Evolutionary conservation across 1,140 invertebrate genomes (phyloP).

Genomic region (Stegodyphus dumicola): DNA sequence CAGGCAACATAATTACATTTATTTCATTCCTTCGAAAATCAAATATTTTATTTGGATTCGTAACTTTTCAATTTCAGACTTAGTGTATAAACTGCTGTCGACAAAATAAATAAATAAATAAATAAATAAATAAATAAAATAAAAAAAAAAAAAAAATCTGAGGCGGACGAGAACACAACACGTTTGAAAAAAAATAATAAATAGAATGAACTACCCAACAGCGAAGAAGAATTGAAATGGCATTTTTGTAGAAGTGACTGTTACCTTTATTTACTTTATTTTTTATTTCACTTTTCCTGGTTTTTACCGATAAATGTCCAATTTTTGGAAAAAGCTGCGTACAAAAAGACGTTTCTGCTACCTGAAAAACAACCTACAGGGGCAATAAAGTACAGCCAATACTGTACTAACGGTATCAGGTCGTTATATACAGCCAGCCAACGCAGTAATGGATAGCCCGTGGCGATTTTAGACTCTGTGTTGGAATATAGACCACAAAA

Average conservation of each 20-base stretch:
- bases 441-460: conserved; percentile 54
- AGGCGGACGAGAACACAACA: neutral
- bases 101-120: too few relatives aligned
- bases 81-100: conserved; percentile 17
- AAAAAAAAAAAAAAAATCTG: neutral
- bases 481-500: conserved; percentile 30
- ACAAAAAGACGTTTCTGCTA: conserved; percentile 36
- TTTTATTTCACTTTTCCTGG: conserved; percentile 31
- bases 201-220: conserved; percentile 2
- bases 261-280: conserved; percentile 56
- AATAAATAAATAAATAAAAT: too few relatives aligned
- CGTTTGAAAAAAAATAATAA: conserved; percentile 8
- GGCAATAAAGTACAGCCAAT: conserved; percentile 54
- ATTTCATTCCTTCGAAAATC: conserved; percentile 42
- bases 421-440: conserved; percentile 52
- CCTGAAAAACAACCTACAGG: conserved; percentile 48
- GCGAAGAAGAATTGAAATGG: conserved; percentile 50
- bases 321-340: conserved; percentile 56
- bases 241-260: conserved; percentile 36
- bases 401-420: conserved; percentile 52
- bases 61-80: conserved; percentile 47
- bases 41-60: conserved; percentile 52
- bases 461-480: conserved; percentile 52
- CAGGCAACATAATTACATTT: conserved; percentile 49
- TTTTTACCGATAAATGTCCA: conserved; percentile 58